Conservation (phyloP, 2,797 vertebrate genomes). For the Lophotriccus pileatus region DNA sequence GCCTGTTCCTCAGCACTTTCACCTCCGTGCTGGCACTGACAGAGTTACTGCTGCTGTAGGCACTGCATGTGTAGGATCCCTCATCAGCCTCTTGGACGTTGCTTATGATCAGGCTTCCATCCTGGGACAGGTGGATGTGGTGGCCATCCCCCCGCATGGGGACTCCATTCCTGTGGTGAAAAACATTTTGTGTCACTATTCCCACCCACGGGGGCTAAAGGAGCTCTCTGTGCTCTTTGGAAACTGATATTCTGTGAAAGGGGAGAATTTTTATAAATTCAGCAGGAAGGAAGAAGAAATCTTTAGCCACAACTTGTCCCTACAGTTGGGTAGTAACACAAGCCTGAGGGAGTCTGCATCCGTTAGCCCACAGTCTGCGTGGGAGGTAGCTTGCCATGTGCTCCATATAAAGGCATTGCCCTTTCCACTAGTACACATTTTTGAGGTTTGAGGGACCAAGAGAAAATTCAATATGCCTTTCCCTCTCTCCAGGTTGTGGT, state of each 20-base stretch:
- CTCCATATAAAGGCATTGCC: neutral
- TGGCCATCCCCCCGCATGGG: conserved; percentile 82
- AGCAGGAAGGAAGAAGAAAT: neutral
- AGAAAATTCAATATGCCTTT: conserved; percentile 1
- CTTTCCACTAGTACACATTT: neutral
- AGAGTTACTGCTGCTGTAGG: conserved; percentile 88
- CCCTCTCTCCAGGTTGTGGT: neutral
- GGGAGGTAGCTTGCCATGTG: neutral
- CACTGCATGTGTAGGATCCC: conserved; percentile 92
- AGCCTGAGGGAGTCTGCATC: neutral
- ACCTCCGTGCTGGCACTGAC: conserved; percentile 91
- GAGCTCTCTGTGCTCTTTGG: neutral
- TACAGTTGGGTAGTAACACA: neutral
- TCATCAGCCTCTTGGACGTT: conserved; percentile 80
- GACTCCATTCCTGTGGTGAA: conserved; percentile 84
- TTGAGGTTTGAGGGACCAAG: neutral
- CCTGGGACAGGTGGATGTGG: conserved; percentile 78
- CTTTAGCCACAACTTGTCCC: neutral
- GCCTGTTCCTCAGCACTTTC: conserved; percentile 74
- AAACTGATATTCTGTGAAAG: neutral
- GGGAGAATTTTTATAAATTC: neutral
- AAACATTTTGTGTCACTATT: neutral
- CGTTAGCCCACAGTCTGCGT: neutral
- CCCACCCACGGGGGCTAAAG: neutral
- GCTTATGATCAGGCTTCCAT: conserved; percentile 86